phyloP scores from a whole-genome alignment of 2,113 vertebrate species.

The Platichthys stellatus region DNA sequence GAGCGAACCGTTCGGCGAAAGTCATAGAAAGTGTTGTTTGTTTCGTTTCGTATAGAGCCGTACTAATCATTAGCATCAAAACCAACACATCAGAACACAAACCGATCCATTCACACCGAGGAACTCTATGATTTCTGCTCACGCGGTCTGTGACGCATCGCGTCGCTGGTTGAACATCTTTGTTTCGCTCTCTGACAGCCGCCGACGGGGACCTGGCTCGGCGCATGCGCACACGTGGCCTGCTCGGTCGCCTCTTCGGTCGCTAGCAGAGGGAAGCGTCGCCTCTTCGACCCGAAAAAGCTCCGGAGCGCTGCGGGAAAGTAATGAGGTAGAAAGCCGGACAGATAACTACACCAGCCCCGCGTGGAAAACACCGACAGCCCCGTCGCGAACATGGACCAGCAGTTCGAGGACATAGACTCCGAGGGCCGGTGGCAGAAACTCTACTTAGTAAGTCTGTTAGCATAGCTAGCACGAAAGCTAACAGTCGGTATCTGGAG shows the following conservation, averaged over 20 bases:
- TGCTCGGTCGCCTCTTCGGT: conserved; percentile 41
- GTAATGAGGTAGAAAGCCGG: conserved; percentile 74
- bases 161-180: conserved; percentile 40
- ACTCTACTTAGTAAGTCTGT: conserved; percentile 89
- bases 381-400: conserved; percentile 80
- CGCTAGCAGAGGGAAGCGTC: conserved; percentile 13
- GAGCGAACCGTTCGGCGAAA: too few relatives aligned
- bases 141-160: too few relatives aligned
- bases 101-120: too few relatives aligned
- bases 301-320: conserved; percentile 28
- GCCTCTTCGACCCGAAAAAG: conserved; percentile 13
- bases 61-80: too few relatives aligned
- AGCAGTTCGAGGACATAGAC: conserved; percentile 89
- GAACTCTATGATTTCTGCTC: too few relatives aligned
- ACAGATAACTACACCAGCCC: conserved; percentile 7
- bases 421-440: conserved; percentile 91
- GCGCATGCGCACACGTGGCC: conserved; percentile 58
- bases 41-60: too few relatives aligned
- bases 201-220: neutral
- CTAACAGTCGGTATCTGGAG: conserved; percentile 49
- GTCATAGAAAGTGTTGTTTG: too few relatives aligned
- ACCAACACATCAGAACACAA: too few relatives aligned
- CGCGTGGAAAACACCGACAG: conserved; percentile 31
- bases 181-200: conserved; percentile 34
- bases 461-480: conserved; percentile 62